phyloP scores from a whole-genome alignment of 2,797 vertebrate genomes.

The Morelia viridis region DNA sequence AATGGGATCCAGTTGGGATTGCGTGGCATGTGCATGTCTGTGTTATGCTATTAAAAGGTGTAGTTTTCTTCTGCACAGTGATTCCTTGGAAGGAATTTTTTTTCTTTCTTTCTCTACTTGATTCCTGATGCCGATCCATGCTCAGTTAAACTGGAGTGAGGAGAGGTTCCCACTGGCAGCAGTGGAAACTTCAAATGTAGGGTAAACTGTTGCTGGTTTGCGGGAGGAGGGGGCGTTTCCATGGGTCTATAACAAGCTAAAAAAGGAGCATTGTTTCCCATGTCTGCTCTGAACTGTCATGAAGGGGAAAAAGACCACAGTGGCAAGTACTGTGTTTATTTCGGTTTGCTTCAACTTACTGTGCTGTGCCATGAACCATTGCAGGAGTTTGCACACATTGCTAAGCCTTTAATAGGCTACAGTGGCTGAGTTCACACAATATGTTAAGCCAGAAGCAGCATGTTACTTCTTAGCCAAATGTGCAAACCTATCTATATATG shows the following conservation, averaged over 20 bases:
- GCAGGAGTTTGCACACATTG: neutral
- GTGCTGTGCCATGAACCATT: neutral
- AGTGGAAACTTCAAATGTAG: neutral
- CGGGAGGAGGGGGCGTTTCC: neutral
- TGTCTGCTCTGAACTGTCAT: neutral
- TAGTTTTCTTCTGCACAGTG: neutral
- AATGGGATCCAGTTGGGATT: neutral
- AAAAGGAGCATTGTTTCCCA: neutral
- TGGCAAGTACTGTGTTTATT: neutral
- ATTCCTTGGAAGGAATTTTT: neutral
- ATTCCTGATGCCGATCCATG: neutral
- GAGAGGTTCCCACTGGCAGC: neutral
- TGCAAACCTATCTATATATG: neutral
- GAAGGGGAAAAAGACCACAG: neutral
- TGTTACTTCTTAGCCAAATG: neutral
- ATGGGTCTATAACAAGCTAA: neutral
- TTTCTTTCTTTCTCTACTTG: neutral
- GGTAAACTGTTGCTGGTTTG: neutral
- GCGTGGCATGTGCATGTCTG: neutral
- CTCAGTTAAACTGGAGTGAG: neutral
- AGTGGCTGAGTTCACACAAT: neutral
- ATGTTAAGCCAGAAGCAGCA: neutral
- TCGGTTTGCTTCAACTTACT: neutral
- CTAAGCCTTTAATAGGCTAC: neutral
- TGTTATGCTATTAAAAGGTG: neutral